Base-by-base conservation (phyloP, 2,797 vertebrate species). In the Aeoliscus strigatus region DNA sequence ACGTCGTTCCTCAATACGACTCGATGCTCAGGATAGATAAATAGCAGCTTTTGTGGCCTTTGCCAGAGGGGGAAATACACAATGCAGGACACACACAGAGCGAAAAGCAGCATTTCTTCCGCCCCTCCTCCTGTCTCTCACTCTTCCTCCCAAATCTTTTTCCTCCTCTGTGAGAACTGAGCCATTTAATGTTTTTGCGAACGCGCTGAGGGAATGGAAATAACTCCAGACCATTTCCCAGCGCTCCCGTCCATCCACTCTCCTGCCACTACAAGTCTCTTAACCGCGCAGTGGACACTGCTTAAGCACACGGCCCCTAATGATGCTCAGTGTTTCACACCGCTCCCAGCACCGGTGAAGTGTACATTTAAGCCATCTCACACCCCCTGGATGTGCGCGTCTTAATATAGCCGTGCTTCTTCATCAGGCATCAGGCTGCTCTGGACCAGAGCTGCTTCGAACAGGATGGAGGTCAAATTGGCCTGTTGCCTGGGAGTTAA, bases 151-250 rank as follows among this genome's bases (percentile, higher is more conserved):
- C 34, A 9, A 66, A 45, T 66, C 61, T n/a, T 58, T 55, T 59
- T 66, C 51, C 61, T 77, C 36, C 70, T 80, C 54, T 54, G 65
- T 86, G 81, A 79, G 85, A 87, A 83, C 72, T 70, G 58, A 80
- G 80, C 70, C 68, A 54, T 66, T 68, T 78, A 78, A 79, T 83
- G 79, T 84, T 88, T 85, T 80, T 77, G 84, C 76, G 76, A 84
- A 80, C 50, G 44, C 72, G 68, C 55, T 82, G 80, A 86, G 82
- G 66, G 80, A 86, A 84, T 88, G 85, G 84, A 87, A 88, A 86
- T 83, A 83, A 73, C 77, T 74, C n/a, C 48, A 5, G 75, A 55
- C 77, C 66, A 63, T 81, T 82, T 84, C 80, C 73, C 67, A 58
- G 39, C 27, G 63, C 53, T 56, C 68, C 71, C 55, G 56, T 56